Percentiles rank a stretch among this genome's conserved stretches.
phyloP scores from a whole-genome alignment of 92 coral and sea anemone species.

The Phymanthus crucifer region DNA sequence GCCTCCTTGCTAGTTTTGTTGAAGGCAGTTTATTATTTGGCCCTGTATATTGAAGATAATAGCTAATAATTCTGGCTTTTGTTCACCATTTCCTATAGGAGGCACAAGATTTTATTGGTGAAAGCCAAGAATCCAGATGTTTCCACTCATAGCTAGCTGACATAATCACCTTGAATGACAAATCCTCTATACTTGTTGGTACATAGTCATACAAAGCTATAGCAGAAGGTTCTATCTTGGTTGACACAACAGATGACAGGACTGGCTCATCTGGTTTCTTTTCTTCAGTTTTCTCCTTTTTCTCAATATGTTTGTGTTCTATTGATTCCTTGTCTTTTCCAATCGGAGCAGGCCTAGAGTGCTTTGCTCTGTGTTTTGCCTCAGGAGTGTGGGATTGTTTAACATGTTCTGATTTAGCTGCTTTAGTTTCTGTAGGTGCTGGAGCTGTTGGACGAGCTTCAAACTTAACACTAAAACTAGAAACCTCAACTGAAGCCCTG shows the following conservation, averaged over 20 bases:
- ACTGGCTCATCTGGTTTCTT: constrained; percentile 20
- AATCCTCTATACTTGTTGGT: constrained; percentile 75
- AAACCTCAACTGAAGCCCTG: constrained; percentile 2
- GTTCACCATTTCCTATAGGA: no score
- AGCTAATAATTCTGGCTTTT: no score
- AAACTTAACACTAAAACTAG: constrained; percentile 6
- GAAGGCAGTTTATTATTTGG: no score
- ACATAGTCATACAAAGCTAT: constrained; percentile 87
- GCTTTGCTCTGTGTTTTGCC: constrained; percentile 47
- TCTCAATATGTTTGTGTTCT: constrained; percentile 16
- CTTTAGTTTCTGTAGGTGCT: constrained; percentile 26
- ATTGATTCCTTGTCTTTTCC: constrained; percentile 33
- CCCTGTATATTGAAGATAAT: no score
- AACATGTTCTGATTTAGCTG: constrained; percentile 22
- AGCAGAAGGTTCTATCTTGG: constrained; percentile 89
- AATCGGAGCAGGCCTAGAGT: constrained; percentile 68
- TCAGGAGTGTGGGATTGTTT: constrained; percentile 17
- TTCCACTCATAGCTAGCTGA: neutral
- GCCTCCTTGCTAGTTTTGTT: no score
- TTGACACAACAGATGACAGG: constrained; percentile 64
- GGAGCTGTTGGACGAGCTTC: constrained; percentile 42
- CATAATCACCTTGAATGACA: constrained; percentile 69
- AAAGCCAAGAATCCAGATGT: no score
- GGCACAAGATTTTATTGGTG: no score
- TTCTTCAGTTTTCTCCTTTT: neutral